phyloP scores from a whole-genome alignment of 2,797 vertebrate genomes.

The Sebastes itinus region DNA sequence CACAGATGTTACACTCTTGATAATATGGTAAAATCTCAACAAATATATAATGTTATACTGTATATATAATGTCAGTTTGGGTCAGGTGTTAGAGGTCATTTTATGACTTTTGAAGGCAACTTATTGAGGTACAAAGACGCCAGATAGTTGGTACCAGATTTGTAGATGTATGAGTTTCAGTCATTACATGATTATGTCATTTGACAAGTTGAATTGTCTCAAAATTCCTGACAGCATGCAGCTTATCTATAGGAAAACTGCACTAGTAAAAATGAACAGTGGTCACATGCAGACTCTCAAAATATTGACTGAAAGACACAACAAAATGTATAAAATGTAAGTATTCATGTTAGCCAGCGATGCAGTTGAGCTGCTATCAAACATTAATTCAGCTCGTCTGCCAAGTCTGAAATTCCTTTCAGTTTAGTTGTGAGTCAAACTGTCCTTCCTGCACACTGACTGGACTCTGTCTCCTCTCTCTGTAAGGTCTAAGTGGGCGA shows the following conservation, averaged over 20 bases:
- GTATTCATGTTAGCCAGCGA: not conserved
- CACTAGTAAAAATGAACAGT: not conserved
- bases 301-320: not conserved
- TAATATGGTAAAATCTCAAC: no score
- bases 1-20: not conserved
- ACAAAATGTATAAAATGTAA: not conserved
- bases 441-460: conserved; percentile 27
- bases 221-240: not conserved
- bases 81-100: not conserved
- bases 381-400: not conserved
- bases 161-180: not conserved
- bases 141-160: not conserved
- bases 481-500: conserved; percentile 91
- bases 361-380: not conserved
- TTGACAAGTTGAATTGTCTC: not conserved
- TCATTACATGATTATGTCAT: not conserved
- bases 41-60: no score
- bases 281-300: not conserved
- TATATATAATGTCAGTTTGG: not conserved
- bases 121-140: not conserved
- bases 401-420: not conserved
- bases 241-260: not conserved
- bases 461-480: conserved; percentile 6
- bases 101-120: not conserved
- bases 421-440: not conserved